Percentiles rank a stretch among this genome's conserved stretches.
Conservation (phyloP, 2,113 vertebrate species). For the Zosterops borbonicus region DNA sequence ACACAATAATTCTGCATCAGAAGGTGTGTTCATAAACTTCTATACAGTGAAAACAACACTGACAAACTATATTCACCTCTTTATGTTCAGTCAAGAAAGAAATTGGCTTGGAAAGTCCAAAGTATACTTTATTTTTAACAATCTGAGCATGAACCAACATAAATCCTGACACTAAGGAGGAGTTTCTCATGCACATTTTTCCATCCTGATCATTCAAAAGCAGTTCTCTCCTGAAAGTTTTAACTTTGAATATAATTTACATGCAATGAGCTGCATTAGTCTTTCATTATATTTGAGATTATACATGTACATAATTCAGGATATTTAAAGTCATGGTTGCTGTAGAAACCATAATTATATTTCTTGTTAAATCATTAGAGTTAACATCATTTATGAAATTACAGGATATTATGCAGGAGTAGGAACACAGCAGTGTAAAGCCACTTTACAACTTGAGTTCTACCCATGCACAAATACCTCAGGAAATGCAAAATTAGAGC, state of each 20-base stretch:
- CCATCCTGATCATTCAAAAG: not conserved
- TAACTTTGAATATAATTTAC: not conserved
- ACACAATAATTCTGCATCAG: not conserved
- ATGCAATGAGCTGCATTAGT: not conserved
- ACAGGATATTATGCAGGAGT: not conserved
- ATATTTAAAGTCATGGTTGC: constrained; percentile 26
- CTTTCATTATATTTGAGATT: constrained; percentile 44
- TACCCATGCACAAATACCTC: not conserved
- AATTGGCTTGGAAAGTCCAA: not conserved
- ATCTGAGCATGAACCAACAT: not conserved
- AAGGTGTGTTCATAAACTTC: rapidly evolving
- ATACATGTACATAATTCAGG: constrained; percentile 21
- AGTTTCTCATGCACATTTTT: not conserved
- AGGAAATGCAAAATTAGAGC: not conserved
- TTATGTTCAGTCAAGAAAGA: not conserved
- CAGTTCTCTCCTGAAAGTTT: not conserved
- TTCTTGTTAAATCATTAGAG: constrained; percentile 51
- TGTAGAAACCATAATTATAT: constrained; percentile 40
- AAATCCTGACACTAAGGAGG: not conserved
- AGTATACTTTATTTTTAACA: not conserved
- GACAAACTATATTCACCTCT: not conserved
- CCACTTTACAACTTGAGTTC: not conserved
- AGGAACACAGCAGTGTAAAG: not conserved
- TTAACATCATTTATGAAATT: constrained; percentile 46
- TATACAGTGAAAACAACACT: not conserved